Base-by-base conservation (phyloP, 2,888 invertebrate genomes). In the Folsomia candida region DNA sequence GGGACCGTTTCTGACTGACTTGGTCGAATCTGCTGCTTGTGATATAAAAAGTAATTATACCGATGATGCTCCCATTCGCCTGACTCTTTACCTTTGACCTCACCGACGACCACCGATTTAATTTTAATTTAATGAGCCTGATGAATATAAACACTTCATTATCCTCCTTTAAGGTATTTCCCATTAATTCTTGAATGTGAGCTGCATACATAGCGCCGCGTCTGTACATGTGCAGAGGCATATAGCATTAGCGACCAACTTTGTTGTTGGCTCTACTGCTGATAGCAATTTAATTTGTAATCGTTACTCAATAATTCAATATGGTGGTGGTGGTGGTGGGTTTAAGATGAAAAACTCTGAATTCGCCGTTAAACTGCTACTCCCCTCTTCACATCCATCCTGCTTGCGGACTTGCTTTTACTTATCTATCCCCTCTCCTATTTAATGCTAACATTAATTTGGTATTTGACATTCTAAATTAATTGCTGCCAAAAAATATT, bases 271-370 rank as follows among this genome's bases (percentile, higher is more conserved):
- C n/a, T n/a, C n/a, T n/a, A n/a, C n/a, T n/a, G n/a, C n/a, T n/a
- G 54, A 54, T 54, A 54, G 54, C 54, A 54, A 54, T 54, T 54
- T 54, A 54, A 54, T 54, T 54, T 54, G 54, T 18, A 54, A 54
- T 54, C 18, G 54, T 22, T 54, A 22, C 20, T 54, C 54, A 54
- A 54, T 54, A 54, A 20, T 20, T 54, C 22, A 20, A 54, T n/a
- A 54, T 54, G 22, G 6, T 54, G 22, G 6, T 22, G 6, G 14
- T 37, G 37, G n/a, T n/a, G n/a, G n/a, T n/a, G n/a, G n/a, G 37
- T 37, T 37, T 37, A 37, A 37, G 37, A 37, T 37, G 37, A 37
- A 37, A 37, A 37, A 37, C 37, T 37, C 14, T 37, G 14, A 37
- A 37, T 37, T 37, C 37, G n/a, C n/a, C n/a, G n/a, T n/a, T n/a